phyloP scores from a whole-genome alignment of 2,113 vertebrate genomes.

The Dryoscopus gambensis region DNA sequence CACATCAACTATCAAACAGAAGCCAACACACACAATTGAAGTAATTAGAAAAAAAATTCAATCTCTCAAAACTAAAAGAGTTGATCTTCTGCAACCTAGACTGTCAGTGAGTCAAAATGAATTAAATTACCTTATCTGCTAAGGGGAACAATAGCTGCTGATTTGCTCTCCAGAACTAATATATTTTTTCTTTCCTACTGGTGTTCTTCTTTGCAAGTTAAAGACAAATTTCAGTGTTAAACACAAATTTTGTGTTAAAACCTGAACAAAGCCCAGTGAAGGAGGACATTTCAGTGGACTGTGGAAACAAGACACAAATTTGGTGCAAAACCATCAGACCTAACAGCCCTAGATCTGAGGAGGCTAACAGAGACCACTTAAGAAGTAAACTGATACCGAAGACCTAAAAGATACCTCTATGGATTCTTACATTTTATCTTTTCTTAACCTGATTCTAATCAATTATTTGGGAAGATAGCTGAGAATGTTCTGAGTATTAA shows the following conservation, averaged over 20 bases:
- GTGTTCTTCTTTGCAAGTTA: not conserved
- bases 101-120: not conserved
- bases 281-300: not conserved
- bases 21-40: not conserved
- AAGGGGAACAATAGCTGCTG: not conserved
- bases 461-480: not conserved
- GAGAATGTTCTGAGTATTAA: not conserved
- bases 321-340: not conserved
- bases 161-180: not conserved
- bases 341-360: not conserved
- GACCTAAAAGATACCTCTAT: not conserved
- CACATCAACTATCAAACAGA: not conserved
- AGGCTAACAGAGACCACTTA: not conserved
- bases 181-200: not conserved
- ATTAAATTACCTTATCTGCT: not conserved
- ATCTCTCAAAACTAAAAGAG: not conserved
- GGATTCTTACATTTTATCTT: not conserved
- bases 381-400: not conserved
- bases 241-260: not conserved
- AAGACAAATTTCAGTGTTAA: not conserved
- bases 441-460: not conserved
- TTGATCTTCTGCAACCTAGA: not conserved
- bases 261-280: not conserved
- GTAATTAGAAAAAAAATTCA: not conserved
- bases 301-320: not conserved